Evolutionary conservation across 2,113 vertebrate genomes (phyloP).

Genomic region (Crypturellus undulatus): DNA sequence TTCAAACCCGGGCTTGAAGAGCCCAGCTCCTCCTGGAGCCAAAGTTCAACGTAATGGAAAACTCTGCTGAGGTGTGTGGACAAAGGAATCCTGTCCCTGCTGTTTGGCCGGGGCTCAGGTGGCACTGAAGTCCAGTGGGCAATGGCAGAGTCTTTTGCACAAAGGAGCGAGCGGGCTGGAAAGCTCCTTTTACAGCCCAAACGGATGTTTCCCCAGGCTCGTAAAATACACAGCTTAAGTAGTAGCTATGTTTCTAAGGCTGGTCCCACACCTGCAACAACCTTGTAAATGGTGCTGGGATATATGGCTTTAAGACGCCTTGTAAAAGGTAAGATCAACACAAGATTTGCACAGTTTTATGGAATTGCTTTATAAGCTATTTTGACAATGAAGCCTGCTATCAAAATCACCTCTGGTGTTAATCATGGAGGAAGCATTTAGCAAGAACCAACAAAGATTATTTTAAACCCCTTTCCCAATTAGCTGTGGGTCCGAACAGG

Average conservation of each 20-base stretch:
- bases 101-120: constrained; percentile 2
- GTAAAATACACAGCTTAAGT: constrained; percentile 75
- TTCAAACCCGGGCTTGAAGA: neutral
- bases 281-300: constrained; percentile 72
- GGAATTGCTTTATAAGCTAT: constrained; percentile 73
- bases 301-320: constrained; percentile 68
- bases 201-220: constrained; percentile 76
- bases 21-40: constrained; percentile 3
- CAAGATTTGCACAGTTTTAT: constrained; percentile 78
- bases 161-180: constrained; percentile 16
- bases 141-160: neutral
- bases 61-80: constrained; percentile 6
- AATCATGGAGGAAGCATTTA: constrained; percentile 60
- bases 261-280: constrained; percentile 76
- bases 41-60: constrained; percentile 36
- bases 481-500: neutral
- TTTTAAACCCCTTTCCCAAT: neutral
- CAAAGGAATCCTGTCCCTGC: constrained; percentile 20
- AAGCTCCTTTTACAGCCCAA: constrained; percentile 56
- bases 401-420: constrained; percentile 63
- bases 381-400: constrained; percentile 76
- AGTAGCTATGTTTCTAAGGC: constrained; percentile 72
- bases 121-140: neutral
- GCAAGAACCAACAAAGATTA: neutral
- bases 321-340: constrained; percentile 78